Conservation (phyloP, 2,888 invertebrate genomes). For the Quadroppia sp. region DNA sequence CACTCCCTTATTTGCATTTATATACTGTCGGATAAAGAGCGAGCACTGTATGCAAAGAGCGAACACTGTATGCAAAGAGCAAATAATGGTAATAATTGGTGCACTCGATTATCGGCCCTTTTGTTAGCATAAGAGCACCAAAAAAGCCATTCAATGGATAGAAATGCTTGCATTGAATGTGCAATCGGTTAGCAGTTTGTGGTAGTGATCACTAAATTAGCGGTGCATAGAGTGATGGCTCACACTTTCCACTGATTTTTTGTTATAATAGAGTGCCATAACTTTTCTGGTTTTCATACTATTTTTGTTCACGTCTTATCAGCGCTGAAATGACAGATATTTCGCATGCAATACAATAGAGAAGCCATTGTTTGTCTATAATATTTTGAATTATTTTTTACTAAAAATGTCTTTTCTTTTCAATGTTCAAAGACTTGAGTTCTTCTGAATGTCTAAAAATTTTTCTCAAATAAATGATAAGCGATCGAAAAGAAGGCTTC, state of each 20-base stretch:
- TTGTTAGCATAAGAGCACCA: background rate
- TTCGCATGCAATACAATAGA: too few relatives aligned
- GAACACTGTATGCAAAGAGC: background rate
- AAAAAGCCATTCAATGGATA: conserved; percentile 13
- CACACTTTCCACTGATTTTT: background rate
- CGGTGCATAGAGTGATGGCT: background rate
- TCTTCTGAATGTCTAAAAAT: background rate
- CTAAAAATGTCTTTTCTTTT: too few relatives aligned
- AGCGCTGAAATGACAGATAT: too few relatives aligned
- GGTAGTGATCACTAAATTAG: conserved; percentile 24
- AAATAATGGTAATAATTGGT: conserved; percentile 27
- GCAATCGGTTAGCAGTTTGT: conserved; percentile 4
- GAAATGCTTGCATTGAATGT: background rate
- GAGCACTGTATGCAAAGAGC: too few relatives aligned
- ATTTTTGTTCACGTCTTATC: too few relatives aligned
- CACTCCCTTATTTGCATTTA: conserved; percentile 19
- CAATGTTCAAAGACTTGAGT: background rate
- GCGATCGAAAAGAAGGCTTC: background rate
- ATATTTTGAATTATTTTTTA: too few relatives aligned
- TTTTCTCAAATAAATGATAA: background rate
- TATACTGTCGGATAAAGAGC: background rate
- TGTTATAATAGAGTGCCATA: background rate
- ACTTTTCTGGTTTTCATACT: too few relatives aligned
- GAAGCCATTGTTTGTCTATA: too few relatives aligned
- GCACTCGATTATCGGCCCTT: conserved; percentile 18